phyloP scores from a whole-genome alignment of 92 coral and sea anemone genomes.

The Porites evermanni region DNA sequence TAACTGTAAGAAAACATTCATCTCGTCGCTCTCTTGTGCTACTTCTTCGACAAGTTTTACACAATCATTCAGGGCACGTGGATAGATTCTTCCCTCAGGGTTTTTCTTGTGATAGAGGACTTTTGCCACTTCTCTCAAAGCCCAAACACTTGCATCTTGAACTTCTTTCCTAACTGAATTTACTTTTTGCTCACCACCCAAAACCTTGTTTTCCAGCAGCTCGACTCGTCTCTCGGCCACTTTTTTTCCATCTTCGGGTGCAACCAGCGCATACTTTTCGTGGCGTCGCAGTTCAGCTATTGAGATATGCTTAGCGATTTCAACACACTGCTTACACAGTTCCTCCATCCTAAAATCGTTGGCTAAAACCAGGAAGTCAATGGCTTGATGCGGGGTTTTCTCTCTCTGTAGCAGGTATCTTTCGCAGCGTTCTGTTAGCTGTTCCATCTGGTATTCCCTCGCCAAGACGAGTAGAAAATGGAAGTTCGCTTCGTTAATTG shows the following conservation, averaged over 20 bases:
- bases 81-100: slow-evolving; percentile 67
- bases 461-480: slow-evolving; percentile 74
- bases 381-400: slow-evolving; percentile 80
- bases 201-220: slow-evolving; percentile 69
- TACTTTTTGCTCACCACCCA: slow-evolving; percentile 55
- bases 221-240: slow-evolving; percentile 78
- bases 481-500: slow-evolving; percentile 73
- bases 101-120: slow-evolving; percentile 52
- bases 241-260: slow-evolving; percentile 61
- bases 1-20: slow-evolving; percentile 57
- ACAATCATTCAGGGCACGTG: slow-evolving; percentile 59
- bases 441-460: slow-evolving; percentile 87
- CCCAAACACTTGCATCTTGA: slow-evolving; percentile 67
- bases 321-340: slow-evolving; percentile 72
- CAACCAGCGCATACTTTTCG: slow-evolving; percentile 72
- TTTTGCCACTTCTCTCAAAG: slow-evolving; percentile 56
- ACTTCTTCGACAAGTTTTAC: slow-evolving; percentile 52
- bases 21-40: slow-evolving; percentile 63
- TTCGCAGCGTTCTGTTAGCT: slow-evolving; percentile 84
- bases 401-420: slow-evolving; percentile 66
- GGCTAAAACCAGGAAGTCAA: slow-evolving; percentile 75
- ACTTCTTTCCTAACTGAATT: slow-evolving; percentile 72
- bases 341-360: slow-evolving; percentile 65
- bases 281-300: slow-evolving; percentile 70
- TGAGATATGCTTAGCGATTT: slow-evolving; percentile 79